Evolutionary conservation across 1,140 invertebrate genomes (phyloP), one percentile per base, ranked within the genome.

Genomic region (Gryon sp.): DNA sequence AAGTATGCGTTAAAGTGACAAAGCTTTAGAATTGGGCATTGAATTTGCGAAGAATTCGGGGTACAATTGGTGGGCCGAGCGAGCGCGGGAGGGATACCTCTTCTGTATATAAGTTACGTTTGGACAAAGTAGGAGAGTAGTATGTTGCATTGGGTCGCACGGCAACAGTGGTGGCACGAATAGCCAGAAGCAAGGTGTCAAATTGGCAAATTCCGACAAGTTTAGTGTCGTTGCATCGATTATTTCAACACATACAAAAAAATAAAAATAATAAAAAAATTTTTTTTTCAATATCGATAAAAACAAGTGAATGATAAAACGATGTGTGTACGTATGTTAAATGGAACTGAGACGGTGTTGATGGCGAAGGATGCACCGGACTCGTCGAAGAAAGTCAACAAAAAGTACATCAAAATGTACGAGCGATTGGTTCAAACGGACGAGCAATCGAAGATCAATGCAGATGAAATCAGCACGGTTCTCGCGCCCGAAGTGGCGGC

Each of bases 311-410:
- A 34, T 32, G 48, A 55, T 12, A 60, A 70, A n/a, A n/a, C n/a
- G 52, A 86, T 86, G 85, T 87, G 85, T 32, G 82, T 86, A 14
- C 82, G 85, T 32, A 82, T 83, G 45, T 22, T 79, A 18, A 40
- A 63, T 48, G 40, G 22, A 2, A 28, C 68, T 0, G 69, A 69
- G 4, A 28, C 36, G 36, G 14, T 28, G 14, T 34, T 53, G 19
- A 59, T 45, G 11, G 15, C 55, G 8, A 46, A 45, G 18, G 62
- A 55, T 34, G 32, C 68, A 32, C 34, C 43, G 12, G 36, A 48
- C 11, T 20, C 9, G 7, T 30, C 79, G 6, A 77, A 57, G 2
- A 82, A 76, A 28, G 77, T 66, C 8, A 88, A 86, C 46, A 83
- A 86, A 11, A 86, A 85, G 48, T 88, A 82, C 36, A 80, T 83